Conservation (phyloP, 2,888 invertebrate genomes). For the Nysson spinosus region DNA sequence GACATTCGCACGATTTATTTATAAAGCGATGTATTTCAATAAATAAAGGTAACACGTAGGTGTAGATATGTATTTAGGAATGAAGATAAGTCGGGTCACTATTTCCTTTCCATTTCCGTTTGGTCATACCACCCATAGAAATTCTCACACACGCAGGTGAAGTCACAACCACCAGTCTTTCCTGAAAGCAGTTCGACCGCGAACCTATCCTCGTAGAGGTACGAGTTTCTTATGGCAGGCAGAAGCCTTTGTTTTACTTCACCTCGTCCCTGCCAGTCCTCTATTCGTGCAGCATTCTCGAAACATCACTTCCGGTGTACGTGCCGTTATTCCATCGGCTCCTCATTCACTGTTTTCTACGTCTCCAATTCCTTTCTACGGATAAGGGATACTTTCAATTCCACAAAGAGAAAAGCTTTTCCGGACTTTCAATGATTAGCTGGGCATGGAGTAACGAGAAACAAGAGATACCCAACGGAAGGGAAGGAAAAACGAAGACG, state of each 20-base stretch:
- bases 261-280: slow-evolving; percentile 2
- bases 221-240: slow-evolving; percentile 13
- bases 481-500: neutral
- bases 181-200: slow-evolving; percentile 24
- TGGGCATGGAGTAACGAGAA: slow-evolving; percentile 8
- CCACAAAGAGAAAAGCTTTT: slow-evolving; percentile 22
- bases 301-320: slow-evolving; percentile 40
- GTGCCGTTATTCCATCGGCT: slow-evolving; percentile 41
- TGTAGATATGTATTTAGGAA: too few species aligned
- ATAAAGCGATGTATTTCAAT: too few species aligned
- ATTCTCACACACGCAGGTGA: neutral
- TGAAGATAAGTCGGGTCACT: too few species aligned
- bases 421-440: slow-evolving; percentile 36
- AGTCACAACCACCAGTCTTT: slow-evolving; percentile 6
- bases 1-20: too few species aligned
- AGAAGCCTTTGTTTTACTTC: slow-evolving; percentile 36
- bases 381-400: slow-evolving; percentile 21
- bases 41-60: too few species aligned
- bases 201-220: slow-evolving; percentile 16
- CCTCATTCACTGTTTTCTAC: slow-evolving; percentile 3
- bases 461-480: neutral
- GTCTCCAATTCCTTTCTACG: slow-evolving; percentile 32
- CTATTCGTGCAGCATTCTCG: slow-evolving; percentile 32
- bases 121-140: neutral
- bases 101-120: too few species aligned